Conservation (phyloP, 2,888 invertebrate species). For the Ptilodon capucinus region DNA sequence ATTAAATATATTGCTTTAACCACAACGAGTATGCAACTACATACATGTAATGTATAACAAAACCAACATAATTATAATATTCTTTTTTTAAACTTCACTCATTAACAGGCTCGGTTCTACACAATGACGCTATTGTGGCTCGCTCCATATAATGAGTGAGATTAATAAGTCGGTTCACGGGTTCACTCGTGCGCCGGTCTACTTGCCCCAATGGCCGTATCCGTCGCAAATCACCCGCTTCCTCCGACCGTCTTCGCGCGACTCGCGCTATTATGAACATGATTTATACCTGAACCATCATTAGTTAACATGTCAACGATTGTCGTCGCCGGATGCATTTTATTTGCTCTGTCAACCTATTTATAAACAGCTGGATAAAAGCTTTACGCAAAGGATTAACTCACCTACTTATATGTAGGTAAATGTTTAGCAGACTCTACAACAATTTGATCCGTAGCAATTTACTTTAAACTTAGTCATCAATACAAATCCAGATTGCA, state of each 20-base stretch:
- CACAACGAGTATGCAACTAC: not conserved
- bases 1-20: not conserved
- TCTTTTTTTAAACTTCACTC: slow-evolving; percentile 2
- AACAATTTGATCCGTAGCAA: not conserved
- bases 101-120: slow-evolving; percentile 7
- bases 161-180: slow-evolving; percentile 56
- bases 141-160: slow-evolving; percentile 47
- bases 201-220: slow-evolving; percentile 74
- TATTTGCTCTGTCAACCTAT: slow-evolving; percentile 64
- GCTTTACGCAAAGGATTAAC: slow-evolving; percentile 7
- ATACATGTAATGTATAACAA: not conserved
- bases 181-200: slow-evolving; percentile 53
- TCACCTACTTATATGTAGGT: not conserved
- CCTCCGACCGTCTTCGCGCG: slow-evolving; percentile 67
- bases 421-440: no score
- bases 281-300: slow-evolving; percentile 79
- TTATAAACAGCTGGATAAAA: slow-evolving; percentile 37
- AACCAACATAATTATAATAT: slow-evolving; percentile 18
- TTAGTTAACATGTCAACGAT: slow-evolving; percentile 73
- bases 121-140: slow-evolving; percentile 46
- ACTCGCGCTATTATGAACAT: slow-evolving; percentile 68
- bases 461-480: not conserved
- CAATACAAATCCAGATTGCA: not conserved
- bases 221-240: slow-evolving; percentile 79
- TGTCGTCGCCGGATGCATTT: slow-evolving; percentile 68